A percentile compares a stretch with the other conserved stretches of the same genome.
Evolutionary conservation across 1,140 invertebrate species (phyloP).

Genomic region (Aphelinus certus): DNA sequence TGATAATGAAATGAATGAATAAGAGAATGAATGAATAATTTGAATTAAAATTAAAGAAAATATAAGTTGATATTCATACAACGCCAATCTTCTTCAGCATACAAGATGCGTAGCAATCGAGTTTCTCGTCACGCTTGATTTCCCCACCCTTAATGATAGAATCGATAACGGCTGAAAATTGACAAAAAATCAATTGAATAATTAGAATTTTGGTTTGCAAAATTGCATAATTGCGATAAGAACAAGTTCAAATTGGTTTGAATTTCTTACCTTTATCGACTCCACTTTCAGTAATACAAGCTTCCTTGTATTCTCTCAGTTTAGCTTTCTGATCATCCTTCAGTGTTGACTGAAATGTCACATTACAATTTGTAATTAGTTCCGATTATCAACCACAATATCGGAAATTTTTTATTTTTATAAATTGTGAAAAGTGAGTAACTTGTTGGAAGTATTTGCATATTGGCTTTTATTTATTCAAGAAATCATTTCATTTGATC

Average conservation of each 20-base stretch:
- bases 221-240: too few species aligned
- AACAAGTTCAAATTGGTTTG: too few species aligned
- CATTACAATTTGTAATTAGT: too few species aligned
- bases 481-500: not conserved
- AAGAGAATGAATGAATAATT: too few species aligned
- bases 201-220: too few species aligned
- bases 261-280: slow-evolving; percentile 22
- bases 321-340: slow-evolving; percentile 19
- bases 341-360: not conserved
- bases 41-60: not conserved
- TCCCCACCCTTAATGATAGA: not conserved
- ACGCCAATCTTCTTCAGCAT: slow-evolving; percentile 44
- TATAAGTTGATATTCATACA: slow-evolving; percentile 38
- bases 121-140: slow-evolving; percentile 34
- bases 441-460: too few species aligned
- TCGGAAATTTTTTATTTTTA: too few species aligned
- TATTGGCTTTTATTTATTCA: too few species aligned
- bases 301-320: slow-evolving; percentile 13
- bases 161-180: slow-evolving; percentile 15
- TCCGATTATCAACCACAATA: too few species aligned
- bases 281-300: slow-evolving; percentile 26
- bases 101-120: slow-evolving; percentile 43
- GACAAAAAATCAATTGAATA: too few species aligned
- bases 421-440: too few species aligned
- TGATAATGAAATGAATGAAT: too few species aligned